These are phyloP conservation scores for Umimayanthus chanpuru DNA, from an alignment of 92 coral and sea anemone genomes.

Conservation along the genomic window DNA sequence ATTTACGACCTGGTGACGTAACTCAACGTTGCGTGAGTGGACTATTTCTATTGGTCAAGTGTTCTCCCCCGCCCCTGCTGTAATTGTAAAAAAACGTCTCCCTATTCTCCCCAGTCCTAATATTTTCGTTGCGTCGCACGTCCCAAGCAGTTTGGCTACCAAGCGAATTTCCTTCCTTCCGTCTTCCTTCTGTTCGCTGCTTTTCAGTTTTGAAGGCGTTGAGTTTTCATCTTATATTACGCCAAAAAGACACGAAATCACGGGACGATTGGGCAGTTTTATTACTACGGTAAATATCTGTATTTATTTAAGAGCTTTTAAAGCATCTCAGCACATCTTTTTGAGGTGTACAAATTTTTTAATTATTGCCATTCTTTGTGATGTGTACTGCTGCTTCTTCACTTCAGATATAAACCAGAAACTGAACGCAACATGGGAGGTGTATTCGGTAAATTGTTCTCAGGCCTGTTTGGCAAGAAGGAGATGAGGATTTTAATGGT, in stretches of 20 bases:
- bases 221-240: not conserved
- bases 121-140: not conserved
- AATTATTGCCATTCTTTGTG: constrained; percentile 17
- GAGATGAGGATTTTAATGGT: constrained; percentile 62
- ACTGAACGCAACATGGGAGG: constrained; percentile 30
- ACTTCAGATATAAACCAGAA: not conserved
- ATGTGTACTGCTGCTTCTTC: not conserved
- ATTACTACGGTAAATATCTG: not conserved
- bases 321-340: not conserved
- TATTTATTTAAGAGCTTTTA: not conserved
- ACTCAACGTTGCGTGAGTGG: no score
- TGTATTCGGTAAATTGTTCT: constrained; percentile 49
- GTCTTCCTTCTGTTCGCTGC: not conserved
- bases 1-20: no score
- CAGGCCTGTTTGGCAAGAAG: constrained; percentile 56
- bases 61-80: no score
- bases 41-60: no score
- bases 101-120: not conserved
- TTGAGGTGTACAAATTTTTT: not conserved
- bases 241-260: not conserved
- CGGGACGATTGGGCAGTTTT: not conserved
- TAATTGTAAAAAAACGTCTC: no score
- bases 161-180: not conserved
- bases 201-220: not conserved
- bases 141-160: not conserved